Evolutionary conservation across 2,888 invertebrate species (phyloP), one percentile per base, ranked within the genome.

Genomic region (Drosophila maculinotata): DNA sequence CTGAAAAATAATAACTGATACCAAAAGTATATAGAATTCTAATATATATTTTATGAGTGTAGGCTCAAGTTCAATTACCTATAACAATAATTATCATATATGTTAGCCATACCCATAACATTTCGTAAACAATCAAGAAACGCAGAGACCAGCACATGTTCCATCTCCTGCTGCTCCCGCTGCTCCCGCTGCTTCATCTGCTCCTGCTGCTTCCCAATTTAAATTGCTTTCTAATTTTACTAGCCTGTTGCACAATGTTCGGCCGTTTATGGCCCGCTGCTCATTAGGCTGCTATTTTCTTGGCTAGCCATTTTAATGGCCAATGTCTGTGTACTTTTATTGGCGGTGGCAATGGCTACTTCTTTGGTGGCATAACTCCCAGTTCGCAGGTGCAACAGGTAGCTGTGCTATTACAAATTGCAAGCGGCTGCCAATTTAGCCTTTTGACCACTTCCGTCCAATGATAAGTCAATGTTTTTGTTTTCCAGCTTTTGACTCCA

Each of bases 221-320:
- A 85, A 87, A 87, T 87, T 85, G 83, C 86, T 85, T 82, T 87
- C 83, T 83, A 83, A 83, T 83, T 87, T 85, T 73, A 60, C 66
- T 57, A n/a, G 48, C 62, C 64, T 36, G 66, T 52, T 63, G 76
- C 66, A 73, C 80, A 85, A 78, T 78, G 85, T 80, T 87, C 69
- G 77, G 69, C 86, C 87, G 75, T 87, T 82, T 85, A 83, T 83
- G 87, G 87, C 63, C 57, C 30, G 45, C 58, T 75, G 65, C 83
- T 83, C 83, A 83, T 85, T 83, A 87, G 85, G 69, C 74, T 49
- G 36, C 35, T 48, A 62, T 51, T 45, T 38, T 30, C 23, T n/a
- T 20, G 15, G 33, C 54, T 35, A 26, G 51, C 31, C 31, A 71
- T 53, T 83, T 86, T 83, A 69, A 81, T 71, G 77, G 69, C 67